Evolutionary conservation across 1,140 invertebrate species (phyloP), one percentile per base, ranked within the genome.

Genomic region (Calliopsis andreniformis): DNA sequence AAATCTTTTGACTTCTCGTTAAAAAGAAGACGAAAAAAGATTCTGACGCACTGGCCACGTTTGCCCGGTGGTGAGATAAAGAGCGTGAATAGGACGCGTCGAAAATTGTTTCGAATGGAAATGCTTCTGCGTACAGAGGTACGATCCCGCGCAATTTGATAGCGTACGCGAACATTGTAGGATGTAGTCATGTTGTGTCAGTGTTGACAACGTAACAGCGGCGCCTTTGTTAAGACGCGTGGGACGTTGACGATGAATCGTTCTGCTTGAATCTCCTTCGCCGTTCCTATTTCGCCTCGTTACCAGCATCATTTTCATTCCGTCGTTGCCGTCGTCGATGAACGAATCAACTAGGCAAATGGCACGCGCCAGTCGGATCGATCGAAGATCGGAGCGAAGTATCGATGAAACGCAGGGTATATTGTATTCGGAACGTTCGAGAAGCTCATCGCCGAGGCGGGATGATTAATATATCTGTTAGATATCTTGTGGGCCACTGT

Each of bases 381-480:
- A 47, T 18, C 18, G n/a, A 5, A 23, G 7, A 49, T 49, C 47
- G 47, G 5, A n/a, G n/a, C 23, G 42, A 55, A 56, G 10, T 18
- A 68, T 20, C 35, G 25, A 16, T 2, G 32, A 6, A 8, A 1
- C n/a, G 0, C 20, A 10, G 4, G 47, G 10, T 55, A 30, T 25
- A 5, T 25, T 59, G 23, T 20, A 18, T 20, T n/a, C n/a, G 51
- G 75, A 83, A 78, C 63, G 51, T 61, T 78, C 69, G 32, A 59
- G 43, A 35, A 58, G 49, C 43, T 49, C 59, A 35, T 69, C 64
- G 45, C 4, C 32, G 49, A 12, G 23, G 63, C 47, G 30, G 39
- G 12, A 16, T 63, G 68, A 81, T 83, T 58, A 18, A 68, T 80
- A 43, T n/a, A n/a, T n/a, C n/a, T n/a, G n/a, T n/a, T n/a, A n/a